A percentile compares a stretch with the other conserved stretches of the same genome.
phyloP scores from a whole-genome alignment of 1,140 invertebrate species.

The Portunus trituberculatus region DNA sequence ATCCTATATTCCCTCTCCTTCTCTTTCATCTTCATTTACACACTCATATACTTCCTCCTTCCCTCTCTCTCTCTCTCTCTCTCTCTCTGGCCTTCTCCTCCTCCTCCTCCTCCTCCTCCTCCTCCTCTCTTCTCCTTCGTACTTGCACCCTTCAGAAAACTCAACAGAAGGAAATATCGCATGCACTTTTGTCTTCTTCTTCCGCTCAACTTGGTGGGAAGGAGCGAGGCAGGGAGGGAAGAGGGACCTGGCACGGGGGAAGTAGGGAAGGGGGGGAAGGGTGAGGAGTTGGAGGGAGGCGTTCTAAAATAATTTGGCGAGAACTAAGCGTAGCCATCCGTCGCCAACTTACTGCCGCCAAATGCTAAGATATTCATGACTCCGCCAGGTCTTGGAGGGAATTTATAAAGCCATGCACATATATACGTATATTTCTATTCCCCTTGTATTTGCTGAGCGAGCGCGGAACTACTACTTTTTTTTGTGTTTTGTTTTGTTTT shows the following conservation, averaged over 20 bases:
- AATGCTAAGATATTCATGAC: slow-evolving; percentile 43
- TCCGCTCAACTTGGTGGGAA: background rate
- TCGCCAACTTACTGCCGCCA: slow-evolving; percentile 9
- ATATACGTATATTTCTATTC: background rate
- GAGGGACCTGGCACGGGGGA: background rate
- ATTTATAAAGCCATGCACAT: slow-evolving; percentile 47
- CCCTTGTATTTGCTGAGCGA: slow-evolving; percentile 6
- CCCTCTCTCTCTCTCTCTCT: background rate
- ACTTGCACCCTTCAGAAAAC: background rate
- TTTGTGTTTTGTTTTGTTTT: too few relatives aligned
- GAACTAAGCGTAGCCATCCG: slow-evolving; percentile 52
- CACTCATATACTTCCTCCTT: background rate
- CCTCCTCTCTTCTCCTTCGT: slow-evolving; percentile 6
- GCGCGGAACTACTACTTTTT: too few relatives aligned
- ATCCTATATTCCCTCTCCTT: background rate
- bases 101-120: slow-evolving; percentile 37
- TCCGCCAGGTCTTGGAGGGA: background rate
- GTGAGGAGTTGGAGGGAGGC: background rate
- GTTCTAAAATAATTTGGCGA: slow-evolving; percentile 59
- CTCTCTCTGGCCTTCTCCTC: background rate
- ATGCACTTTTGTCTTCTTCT: slow-evolving; percentile 31
- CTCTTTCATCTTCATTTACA: background rate
- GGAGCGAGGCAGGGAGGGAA: background rate
- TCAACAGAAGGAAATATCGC: slow-evolving; percentile 52
- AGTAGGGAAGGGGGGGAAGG: background rate